These are phyloP conservation scores for Blastobasis lacticolella DNA, from an alignment of 2,888 invertebrate species.

Conservation along the genomic window DNA sequence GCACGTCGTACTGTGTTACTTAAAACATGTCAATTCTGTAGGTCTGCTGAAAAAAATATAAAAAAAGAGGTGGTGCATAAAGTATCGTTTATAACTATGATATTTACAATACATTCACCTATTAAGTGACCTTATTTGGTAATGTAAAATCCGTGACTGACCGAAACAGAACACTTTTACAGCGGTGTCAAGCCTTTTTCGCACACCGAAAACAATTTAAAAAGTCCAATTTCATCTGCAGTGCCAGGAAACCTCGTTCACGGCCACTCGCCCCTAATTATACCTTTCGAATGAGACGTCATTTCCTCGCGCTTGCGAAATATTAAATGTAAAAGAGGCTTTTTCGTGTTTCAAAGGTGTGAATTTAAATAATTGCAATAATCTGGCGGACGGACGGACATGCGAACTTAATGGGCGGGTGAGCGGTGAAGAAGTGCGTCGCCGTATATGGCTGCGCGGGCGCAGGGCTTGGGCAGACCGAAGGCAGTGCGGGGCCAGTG, in stretches of 20 bases:
- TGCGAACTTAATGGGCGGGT: conserved; percentile 67
- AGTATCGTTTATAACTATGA: too few species aligned
- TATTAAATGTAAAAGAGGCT: conserved; percentile 67
- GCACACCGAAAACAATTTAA: not conserved
- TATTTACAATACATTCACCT: too few species aligned
- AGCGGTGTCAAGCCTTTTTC: too few species aligned
- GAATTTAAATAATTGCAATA: conserved; percentile 75
- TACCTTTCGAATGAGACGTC: conserved; percentile 72
- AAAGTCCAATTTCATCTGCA: too few species aligned
- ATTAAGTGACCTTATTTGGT: too few species aligned
- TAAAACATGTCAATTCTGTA: too few species aligned
- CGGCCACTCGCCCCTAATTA: conserved; percentile 52
- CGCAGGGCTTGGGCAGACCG: not conserved
- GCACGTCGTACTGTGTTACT: too few species aligned
- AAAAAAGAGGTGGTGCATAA: too few species aligned
- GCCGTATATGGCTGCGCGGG: not conserved
- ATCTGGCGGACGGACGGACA: conserved; percentile 57
- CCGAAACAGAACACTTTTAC: too few species aligned
- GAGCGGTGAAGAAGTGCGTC: conserved; percentile 9
- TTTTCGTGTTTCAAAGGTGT: conserved; percentile 69
- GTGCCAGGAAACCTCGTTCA: too few species aligned
- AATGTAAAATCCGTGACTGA: too few species aligned
- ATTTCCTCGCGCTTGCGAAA: conserved; percentile 70
- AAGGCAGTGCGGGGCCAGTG: not conserved
- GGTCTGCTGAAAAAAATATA: too few species aligned